These are phyloP conservation scores for Poecile montanus DNA, from an alignment of 2,797 vertebrate species.

Conservation along the genomic window DNA sequence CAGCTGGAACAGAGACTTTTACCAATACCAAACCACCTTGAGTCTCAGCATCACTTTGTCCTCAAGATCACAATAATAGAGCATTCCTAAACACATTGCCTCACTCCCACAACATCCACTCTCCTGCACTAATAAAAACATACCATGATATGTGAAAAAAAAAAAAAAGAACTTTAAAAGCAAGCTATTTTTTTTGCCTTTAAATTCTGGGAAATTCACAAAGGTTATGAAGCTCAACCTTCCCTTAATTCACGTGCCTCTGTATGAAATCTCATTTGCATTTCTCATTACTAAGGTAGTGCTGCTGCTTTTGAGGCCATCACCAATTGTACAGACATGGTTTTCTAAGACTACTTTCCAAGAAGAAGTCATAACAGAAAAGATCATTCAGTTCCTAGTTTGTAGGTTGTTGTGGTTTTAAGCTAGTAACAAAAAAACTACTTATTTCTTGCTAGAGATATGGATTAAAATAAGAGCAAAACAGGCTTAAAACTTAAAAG, in stretches of 20 bases:
- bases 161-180: neutral
- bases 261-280: neutral
- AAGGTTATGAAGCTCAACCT: neutral
- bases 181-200: neutral
- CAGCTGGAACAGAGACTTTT: neutral
- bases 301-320: neutral
- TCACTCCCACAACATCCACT: neutral
- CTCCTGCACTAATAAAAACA: rapidly evolving
- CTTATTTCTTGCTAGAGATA: no score
- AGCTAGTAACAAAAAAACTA: no score
- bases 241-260: neutral
- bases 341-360: neutral
- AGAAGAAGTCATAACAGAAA: neutral
- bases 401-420: no score
- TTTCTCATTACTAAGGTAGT: neutral
- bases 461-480: no score
- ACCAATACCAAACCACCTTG: neutral
- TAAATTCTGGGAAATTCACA: neutral
- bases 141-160: neutral
- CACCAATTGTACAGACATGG: neutral
- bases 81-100: neutral
- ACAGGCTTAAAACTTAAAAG: no score
- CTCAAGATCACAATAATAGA: neutral
- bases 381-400: neutral
- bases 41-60: neutral